Conservation (phyloP, 2,113 vertebrate species). For the Patagioenas fasciata region DNA sequence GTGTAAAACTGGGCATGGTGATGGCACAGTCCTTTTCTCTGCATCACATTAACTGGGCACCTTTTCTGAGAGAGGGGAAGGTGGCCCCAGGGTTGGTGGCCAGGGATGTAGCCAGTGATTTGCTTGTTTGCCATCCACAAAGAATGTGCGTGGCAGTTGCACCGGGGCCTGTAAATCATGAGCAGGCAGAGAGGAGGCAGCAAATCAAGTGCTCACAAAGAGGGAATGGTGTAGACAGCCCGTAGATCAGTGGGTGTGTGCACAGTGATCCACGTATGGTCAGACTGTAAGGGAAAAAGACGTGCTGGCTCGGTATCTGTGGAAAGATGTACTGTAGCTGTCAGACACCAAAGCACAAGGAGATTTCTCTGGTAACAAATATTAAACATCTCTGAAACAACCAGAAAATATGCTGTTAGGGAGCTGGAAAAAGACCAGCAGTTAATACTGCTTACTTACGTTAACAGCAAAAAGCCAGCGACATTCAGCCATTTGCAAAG, state of each 20-base stretch:
- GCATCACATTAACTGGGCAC: background rate
- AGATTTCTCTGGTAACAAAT: background rate
- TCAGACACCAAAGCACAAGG: background rate
- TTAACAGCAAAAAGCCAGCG: background rate
- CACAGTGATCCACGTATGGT: background rate
- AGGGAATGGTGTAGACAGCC: background rate
- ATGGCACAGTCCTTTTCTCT: background rate
- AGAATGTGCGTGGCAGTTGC: background rate
- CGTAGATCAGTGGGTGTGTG: background rate
- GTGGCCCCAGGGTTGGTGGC: background rate
- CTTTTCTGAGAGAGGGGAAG: background rate
- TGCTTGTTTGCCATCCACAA: background rate
- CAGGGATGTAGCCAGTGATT: rapidly evolving
- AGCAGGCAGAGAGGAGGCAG: background rate
- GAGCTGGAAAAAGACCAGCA: background rate
- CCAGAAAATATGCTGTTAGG: background rate
- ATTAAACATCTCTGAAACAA: background rate
- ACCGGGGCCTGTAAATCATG: background rate
- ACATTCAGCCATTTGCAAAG: background rate
- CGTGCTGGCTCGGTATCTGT: background rate
- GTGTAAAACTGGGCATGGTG: background rate
- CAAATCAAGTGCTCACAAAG: background rate
- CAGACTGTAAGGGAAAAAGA: background rate
- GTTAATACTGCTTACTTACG: background rate
- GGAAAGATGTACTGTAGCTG: background rate